Evolutionary conservation across 2,888 invertebrate genomes (phyloP).

Genomic region (Elysia crispata): DNA sequence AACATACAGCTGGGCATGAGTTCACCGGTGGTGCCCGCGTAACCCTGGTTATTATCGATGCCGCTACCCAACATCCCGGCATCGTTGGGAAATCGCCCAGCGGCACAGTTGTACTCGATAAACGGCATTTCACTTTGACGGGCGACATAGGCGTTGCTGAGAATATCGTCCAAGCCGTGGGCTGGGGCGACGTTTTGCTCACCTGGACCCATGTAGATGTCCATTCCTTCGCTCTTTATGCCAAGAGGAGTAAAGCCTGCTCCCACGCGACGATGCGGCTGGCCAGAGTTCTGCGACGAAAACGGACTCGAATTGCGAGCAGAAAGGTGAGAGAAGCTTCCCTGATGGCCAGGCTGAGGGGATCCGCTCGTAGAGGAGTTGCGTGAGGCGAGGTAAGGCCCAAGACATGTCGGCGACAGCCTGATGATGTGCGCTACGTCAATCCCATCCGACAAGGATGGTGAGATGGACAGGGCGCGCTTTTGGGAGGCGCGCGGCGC

Average conservation of each 20-base stretch:
- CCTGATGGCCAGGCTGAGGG: constrained; percentile 65
- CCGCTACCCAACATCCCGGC: not conserved
- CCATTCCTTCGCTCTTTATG: constrained; percentile 63
- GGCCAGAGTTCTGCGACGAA: constrained; percentile 69
- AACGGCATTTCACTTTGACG: constrained; percentile 69
- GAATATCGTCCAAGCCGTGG: constrained; percentile 65
- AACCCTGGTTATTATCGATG: constrained; percentile 24
- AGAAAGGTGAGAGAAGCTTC: constrained; percentile 74
- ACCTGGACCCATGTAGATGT: constrained; percentile 54
- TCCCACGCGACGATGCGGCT: constrained; percentile 52
- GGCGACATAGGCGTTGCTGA: constrained; percentile 71
- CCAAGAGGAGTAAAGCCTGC: constrained; percentile 52
- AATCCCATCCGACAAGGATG: constrained; percentile 72
- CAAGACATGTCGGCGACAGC: constrained; percentile 77
- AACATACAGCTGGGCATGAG: too few relatives aligned
- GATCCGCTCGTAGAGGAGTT: constrained; percentile 70
- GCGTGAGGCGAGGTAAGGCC: constrained; percentile 66
- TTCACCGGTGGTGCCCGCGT: constrained; percentile 3
- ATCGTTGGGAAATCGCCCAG: constrained; percentile 40
- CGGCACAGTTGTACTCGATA: constrained; percentile 63
- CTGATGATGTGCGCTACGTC: constrained; percentile 78
- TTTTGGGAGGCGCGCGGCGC: constrained; percentile 65
- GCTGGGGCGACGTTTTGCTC: constrained; percentile 47
- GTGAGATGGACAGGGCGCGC: constrained; percentile 74
- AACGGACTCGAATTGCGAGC: constrained; percentile 73